phyloP scores from a whole-genome alignment of 2,888 invertebrate genomes.

The Protonemura montana region DNA sequence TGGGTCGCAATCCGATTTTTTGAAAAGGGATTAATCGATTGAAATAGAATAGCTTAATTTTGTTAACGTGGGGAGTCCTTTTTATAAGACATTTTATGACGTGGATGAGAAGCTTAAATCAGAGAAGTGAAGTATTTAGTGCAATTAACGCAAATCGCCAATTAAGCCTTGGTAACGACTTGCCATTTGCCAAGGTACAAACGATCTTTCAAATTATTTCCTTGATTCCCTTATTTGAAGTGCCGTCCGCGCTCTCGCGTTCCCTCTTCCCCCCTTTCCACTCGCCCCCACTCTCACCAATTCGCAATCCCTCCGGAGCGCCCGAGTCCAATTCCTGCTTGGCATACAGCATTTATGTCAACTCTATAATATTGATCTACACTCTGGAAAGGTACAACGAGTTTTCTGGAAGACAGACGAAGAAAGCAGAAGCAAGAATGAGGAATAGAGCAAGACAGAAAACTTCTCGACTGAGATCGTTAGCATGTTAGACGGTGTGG shows the following conservation, averaged over 20 bases:
- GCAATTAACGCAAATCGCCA: background rate
- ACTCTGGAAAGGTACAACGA: conserved; percentile 35
- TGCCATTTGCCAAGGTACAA: background rate
- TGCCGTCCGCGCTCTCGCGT: background rate
- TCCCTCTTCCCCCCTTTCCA: background rate
- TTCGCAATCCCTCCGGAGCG: background rate
- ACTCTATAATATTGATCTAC: conserved; percentile 42
- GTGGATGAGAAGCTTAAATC: background rate
- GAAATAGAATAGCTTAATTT: background rate
- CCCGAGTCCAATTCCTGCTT: background rate
- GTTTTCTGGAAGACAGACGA: conserved; percentile 35
- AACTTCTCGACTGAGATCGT: background rate
- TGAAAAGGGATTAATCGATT: background rate
- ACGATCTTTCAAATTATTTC: background rate
- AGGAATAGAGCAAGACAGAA: conserved; percentile 41
- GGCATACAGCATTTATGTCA: conserved; percentile 44
- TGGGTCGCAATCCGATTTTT: background rate
- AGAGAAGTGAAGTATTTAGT: background rate
- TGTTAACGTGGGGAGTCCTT: background rate
- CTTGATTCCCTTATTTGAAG: background rate
- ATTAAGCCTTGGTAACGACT: background rate
- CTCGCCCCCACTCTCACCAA: background rate
- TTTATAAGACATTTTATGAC: background rate
- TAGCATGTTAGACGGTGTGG: background rate
- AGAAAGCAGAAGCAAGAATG: conserved; percentile 39